Evolutionary conservation across 2,797 vertebrate species (phyloP).

Genomic region (Pteropus rufus): DNA sequence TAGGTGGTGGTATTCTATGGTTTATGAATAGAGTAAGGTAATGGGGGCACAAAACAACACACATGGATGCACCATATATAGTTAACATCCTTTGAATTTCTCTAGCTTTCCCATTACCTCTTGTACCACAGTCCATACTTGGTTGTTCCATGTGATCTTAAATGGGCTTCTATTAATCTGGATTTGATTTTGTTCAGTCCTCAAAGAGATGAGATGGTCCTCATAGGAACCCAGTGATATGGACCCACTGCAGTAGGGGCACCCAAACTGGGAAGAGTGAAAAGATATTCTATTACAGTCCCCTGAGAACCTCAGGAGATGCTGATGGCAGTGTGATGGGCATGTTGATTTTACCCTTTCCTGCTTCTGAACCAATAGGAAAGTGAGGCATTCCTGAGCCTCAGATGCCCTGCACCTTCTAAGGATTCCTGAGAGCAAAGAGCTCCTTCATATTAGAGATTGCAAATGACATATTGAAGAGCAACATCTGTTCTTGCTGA

Average conservation of each 20-base stretch:
- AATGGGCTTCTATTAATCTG: background rate
- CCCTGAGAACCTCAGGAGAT: background rate
- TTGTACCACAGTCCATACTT: background rate
- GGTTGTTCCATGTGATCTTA: background rate
- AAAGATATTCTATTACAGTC: too few relatives aligned
- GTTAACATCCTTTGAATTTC: background rate
- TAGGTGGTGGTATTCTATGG: background rate
- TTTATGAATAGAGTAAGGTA: slow-evolving; percentile 16
- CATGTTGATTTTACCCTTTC: background rate
- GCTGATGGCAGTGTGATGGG: background rate
- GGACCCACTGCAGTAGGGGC: background rate
- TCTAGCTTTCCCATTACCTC: background rate
- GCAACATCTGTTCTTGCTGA: background rate
- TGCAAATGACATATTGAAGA: background rate
- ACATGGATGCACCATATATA: background rate
- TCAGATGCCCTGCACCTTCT: background rate
- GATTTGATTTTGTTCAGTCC: background rate
- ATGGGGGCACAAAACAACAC: background rate
- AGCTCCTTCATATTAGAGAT: background rate
- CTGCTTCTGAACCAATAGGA: background rate
- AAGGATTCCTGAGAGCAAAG: background rate
- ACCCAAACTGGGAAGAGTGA: background rate
- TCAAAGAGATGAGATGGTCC: background rate
- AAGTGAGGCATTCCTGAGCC: background rate
- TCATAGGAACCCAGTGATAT: background rate